Conservation (phyloP, 2,113 vertebrate species). For the Mormoops blainvillei region DNA sequence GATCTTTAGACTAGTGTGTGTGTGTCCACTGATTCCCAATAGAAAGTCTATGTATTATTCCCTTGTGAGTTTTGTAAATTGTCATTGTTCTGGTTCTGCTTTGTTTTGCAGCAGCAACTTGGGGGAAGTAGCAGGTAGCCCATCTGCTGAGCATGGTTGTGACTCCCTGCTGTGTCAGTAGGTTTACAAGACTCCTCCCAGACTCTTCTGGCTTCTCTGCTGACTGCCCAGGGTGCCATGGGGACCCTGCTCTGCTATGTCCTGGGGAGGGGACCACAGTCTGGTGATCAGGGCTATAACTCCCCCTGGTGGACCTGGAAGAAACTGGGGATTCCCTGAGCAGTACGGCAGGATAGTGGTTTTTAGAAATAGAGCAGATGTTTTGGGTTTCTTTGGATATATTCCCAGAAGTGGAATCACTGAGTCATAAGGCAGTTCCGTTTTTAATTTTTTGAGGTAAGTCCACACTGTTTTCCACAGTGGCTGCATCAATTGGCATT, state of each 20-base stretch:
- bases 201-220: neutral
- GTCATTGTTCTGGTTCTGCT: neutral
- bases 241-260: rapidly evolving
- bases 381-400: neutral
- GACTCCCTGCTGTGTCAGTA: neutral
- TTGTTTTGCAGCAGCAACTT: neutral
- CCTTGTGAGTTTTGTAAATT: neutral
- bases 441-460: neutral
- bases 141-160: neutral
- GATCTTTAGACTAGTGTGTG: neutral
- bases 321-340: neutral
- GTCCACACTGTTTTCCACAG: neutral
- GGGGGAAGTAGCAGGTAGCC: neutral
- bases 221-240: rapidly evolving
- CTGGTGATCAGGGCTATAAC: neutral
- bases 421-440: neutral
- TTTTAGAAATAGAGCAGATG: neutral
- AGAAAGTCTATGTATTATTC: neutral
- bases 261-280: neutral
- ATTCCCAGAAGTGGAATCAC: neutral
- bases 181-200: neutral
- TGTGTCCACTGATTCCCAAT: neutral
- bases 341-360: neutral
- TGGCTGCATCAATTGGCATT: neutral
- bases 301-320: neutral